Evolutionary conservation across 2,113 vertebrate genomes (phyloP).

Genomic region (Sarotherodon lohbergeri): DNA sequence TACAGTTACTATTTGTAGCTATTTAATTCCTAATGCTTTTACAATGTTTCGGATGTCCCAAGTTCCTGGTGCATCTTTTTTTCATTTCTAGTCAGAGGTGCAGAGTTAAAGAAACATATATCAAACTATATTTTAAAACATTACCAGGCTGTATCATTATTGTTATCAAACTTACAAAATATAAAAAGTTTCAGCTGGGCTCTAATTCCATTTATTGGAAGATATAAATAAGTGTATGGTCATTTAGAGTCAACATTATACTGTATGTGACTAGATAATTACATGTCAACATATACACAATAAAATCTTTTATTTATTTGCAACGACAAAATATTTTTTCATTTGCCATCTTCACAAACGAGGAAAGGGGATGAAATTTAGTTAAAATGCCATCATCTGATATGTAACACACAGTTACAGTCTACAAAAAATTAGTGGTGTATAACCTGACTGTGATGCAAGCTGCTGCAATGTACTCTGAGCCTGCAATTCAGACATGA

Average conservation of each 20-base stretch:
- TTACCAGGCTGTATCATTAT: not conserved
- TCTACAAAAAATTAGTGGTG: not conserved
- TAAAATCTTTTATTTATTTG: not conserved
- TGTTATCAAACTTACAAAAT: not conserved
- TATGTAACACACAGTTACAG: not conserved
- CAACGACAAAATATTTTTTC: not conserved
- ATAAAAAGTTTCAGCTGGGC: not conserved
- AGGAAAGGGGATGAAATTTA: not conserved
- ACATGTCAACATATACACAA: not conserved
- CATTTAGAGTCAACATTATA: not conserved
- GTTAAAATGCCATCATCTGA: not conserved
- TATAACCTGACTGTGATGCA: constrained; percentile 8
- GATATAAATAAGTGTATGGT: not conserved
- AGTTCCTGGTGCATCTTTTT: not conserved
- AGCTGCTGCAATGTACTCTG: not conserved
- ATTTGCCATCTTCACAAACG: not conserved
- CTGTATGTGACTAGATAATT: not conserved
- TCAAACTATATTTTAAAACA: not conserved
- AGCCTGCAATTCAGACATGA: not conserved
- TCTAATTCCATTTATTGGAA: not conserved
- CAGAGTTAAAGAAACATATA: not conserved
- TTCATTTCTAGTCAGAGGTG: not conserved
- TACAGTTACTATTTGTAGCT: not conserved
- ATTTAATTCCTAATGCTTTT: not conserved
- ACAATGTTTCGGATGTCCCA: not conserved